These are phyloP conservation scores for Eupithecia dodoneata DNA, from an alignment of 2,888 invertebrate species.

Conservation along the genomic window DNA sequence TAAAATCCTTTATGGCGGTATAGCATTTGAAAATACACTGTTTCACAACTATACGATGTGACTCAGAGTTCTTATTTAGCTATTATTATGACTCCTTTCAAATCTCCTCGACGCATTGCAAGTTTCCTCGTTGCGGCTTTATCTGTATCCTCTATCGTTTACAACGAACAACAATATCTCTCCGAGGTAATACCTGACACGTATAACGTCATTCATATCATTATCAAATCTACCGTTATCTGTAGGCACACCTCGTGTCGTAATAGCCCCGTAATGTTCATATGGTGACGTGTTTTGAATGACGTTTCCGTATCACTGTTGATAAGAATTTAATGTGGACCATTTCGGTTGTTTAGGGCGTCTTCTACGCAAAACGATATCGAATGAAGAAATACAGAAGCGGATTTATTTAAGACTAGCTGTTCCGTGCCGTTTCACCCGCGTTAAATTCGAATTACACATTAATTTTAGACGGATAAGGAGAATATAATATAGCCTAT, in stretches of 20 bases:
- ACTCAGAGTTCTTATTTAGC: neutral
- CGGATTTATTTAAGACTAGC: neutral
- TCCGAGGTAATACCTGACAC: conserved; percentile 17
- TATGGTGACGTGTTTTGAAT: conserved; percentile 19
- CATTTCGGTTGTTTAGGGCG: neutral
- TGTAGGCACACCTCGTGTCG: conserved; percentile 20
- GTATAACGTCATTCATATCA: conserved; percentile 11
- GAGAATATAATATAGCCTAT: too few relatives aligned
- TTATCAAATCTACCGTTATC: conserved; percentile 14
- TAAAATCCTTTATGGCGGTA: neutral
- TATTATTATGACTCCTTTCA: neutral
- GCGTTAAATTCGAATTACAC: too few relatives aligned
- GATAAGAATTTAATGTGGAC: conserved; percentile 9
- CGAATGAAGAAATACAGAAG: neutral
- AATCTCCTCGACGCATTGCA: neutral
- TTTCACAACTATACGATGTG: neutral
- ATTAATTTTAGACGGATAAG: too few relatives aligned
- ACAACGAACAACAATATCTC: neutral
- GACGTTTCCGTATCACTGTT: conserved; percentile 26
- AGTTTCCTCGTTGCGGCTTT: neutral
- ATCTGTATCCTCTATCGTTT: neutral
- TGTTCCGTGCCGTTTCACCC: too few relatives aligned
- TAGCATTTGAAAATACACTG: neutral
- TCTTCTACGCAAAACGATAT: neutral
- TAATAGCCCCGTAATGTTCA: conserved; percentile 27